Base-by-base conservation (phyloP, 2,797 vertebrate species). In the Notoglanidium macrostoma region DNA sequence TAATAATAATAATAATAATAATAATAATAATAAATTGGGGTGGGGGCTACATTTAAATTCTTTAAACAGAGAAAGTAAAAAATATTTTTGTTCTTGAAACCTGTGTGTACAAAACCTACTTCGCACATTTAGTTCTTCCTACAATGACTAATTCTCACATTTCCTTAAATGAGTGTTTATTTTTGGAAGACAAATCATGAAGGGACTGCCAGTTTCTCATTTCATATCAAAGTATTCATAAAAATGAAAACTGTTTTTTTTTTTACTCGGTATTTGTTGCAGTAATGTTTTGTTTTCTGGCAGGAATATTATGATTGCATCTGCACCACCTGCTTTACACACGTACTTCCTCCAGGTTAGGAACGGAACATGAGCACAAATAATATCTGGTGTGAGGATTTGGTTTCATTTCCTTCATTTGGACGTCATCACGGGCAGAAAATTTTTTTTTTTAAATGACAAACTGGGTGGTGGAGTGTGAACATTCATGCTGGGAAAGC, bases 401-500 rank as follows among this genome's bases (percentile, higher is more conserved):
- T 29, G 40, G n/a, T 77, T 14, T 73, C 59, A 57, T 46, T 46
- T 84, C 29, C 49, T 70, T 78, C 29, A 23, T 65, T 49, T 65
- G 55, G 29, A 85, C 26, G 55, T 54, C 87, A 51, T 61, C 9
- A 10, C 23, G 0, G 55, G 26, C 15, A 29, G 40, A 61, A 65
- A 84, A 83, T n/a, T n/a, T n/a, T n/a, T n/a, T n/a, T n/a, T n/a
- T n/a, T 49, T 5, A 80, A 44, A 74, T 54, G 61, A 67, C 32
- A 21, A 73, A 51, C 32, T 49, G 74, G 57, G 65, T 72, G 40
- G 12, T 40, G 83, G 55, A 40, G 74, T 80, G 83, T 85, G 83
- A 88, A 63, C 26, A 3, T 63, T 35, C 73, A 44, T 70, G 76
- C 83, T 81, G 87, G 14, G 67, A 85, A 73, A 59, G 87, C 65